A percentile compares a stretch with the other conserved stretches of the same genome.
Conservation (phyloP, 2,797 vertebrate genomes). For the Myiotriccus ornatus region DNA sequence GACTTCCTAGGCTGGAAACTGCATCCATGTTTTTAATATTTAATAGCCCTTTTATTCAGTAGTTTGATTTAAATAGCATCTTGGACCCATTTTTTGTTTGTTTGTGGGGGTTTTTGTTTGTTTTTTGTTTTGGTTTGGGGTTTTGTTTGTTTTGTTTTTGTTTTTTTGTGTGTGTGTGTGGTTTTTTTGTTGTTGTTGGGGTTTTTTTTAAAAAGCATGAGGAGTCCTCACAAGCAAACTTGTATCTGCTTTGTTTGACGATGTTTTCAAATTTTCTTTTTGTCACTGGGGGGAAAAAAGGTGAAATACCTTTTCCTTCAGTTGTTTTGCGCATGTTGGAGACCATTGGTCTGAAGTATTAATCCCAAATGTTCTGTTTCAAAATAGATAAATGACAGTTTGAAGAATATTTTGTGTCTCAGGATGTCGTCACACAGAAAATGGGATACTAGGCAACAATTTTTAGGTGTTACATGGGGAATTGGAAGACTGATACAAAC, state of each 20-base stretch:
- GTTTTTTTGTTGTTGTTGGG: neutral
- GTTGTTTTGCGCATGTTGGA: neutral
- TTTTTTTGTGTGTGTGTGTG: neutral
- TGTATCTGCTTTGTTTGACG: neutral
- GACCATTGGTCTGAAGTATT: neutral
- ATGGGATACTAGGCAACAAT: neutral
- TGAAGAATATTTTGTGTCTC: neutral
- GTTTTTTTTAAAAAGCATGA: neutral
- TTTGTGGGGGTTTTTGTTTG: too few species aligned
- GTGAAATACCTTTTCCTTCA: neutral
- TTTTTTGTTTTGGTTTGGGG: neutral
- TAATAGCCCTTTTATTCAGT: neutral
- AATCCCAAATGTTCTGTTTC: neutral
- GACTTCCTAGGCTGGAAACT: neutral
- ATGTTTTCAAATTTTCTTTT: neutral
- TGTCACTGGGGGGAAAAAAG: rapidly evolving
- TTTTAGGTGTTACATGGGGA: neutral
- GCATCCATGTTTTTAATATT: neutral
- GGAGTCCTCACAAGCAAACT: neutral
- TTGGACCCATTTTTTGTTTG: neutral
- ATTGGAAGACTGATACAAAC: neutral
- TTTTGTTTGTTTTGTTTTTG: neutral
- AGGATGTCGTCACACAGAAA: neutral
- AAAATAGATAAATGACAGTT: neutral
- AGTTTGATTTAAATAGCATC: neutral